Conservation (phyloP, 2,113 vertebrate species). For the Alligator mississippiensis region DNA sequence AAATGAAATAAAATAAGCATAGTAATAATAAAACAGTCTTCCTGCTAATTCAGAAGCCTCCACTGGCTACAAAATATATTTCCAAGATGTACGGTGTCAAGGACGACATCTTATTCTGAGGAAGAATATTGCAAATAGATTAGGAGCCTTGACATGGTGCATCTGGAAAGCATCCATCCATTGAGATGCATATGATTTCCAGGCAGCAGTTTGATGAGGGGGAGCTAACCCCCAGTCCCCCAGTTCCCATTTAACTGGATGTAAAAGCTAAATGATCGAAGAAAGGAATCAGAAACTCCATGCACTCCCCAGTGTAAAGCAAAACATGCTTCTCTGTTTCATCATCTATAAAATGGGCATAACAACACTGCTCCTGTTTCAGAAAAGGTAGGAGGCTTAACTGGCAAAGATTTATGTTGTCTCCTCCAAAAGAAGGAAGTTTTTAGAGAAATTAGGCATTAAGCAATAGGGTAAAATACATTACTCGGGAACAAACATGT, state of each 20-base stretch:
- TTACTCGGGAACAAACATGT: not conserved
- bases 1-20: slow-evolving; percentile 11
- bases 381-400: not conserved
- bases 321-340: not conserved
- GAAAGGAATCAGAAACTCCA: not conserved
- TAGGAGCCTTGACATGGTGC: not conserved
- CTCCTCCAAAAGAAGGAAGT: not conserved
- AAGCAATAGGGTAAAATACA: not conserved
- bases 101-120: not conserved
- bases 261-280: not conserved
- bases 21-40: slow-evolving; percentile 8
- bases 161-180: slow-evolving; percentile 1
- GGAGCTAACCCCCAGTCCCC: not conserved
- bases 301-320: not conserved
- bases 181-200: not conserved
- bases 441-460: not conserved
- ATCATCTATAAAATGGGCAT: not conserved
- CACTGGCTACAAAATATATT: slow-evolving; percentile 9
- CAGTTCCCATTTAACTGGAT: not conserved
- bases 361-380: not conserved
- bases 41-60: not conserved
- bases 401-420: not conserved
- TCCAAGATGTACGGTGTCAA: not conserved
- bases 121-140: not conserved
- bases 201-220: not conserved